Evolutionary conservation across 2,113 vertebrate species (phyloP).

Genomic region (Sinocyclocheilus maitianheensis): DNA sequence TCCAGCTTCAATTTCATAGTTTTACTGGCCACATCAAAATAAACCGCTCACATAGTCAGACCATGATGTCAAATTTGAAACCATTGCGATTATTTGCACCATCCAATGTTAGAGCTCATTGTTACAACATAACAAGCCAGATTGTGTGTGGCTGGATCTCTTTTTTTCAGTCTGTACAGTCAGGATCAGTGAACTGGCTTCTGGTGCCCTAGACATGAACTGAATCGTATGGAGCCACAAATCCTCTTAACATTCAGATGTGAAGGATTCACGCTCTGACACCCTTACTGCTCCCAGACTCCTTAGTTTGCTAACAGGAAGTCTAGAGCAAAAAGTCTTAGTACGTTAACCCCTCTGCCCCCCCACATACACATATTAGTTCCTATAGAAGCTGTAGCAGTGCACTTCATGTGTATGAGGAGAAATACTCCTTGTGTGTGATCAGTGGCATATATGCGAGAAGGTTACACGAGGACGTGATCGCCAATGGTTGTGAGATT

Average conservation of each 20-base stretch:
- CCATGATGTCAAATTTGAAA: not conserved
- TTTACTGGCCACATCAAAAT: conserved; percentile 65
- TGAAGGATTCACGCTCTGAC: conserved; percentile 39
- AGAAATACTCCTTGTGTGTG: not conserved
- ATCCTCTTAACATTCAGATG: conserved; percentile 61
- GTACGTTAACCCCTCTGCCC: too few relatives aligned
- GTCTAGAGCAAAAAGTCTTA: not conserved
- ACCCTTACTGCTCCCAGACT: conserved; percentile 23
- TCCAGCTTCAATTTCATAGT: not conserved
- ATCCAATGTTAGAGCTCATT: not conserved
- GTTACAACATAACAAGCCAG: not conserved
- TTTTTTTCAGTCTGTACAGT: not conserved
- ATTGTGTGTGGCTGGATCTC: not conserved
- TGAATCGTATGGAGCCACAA: conserved; percentile 47
- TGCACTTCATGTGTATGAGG: not conserved
- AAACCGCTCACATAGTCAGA: conserved; percentile 50
- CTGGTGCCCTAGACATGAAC: conserved; percentile 21
- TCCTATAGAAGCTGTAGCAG: not conserved
- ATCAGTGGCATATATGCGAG: conserved; percentile 11
- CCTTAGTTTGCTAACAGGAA: conserved; percentile 48
- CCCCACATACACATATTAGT: not conserved
- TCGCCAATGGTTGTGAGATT: conserved; percentile 26
- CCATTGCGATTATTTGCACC: not conserved
- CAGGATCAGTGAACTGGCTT: not conserved
- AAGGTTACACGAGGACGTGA: conserved; percentile 12